These are phyloP conservation scores for Sapajus apella DNA, from an alignment of 2,113 vertebrate species.

Conservation along the genomic window DNA sequence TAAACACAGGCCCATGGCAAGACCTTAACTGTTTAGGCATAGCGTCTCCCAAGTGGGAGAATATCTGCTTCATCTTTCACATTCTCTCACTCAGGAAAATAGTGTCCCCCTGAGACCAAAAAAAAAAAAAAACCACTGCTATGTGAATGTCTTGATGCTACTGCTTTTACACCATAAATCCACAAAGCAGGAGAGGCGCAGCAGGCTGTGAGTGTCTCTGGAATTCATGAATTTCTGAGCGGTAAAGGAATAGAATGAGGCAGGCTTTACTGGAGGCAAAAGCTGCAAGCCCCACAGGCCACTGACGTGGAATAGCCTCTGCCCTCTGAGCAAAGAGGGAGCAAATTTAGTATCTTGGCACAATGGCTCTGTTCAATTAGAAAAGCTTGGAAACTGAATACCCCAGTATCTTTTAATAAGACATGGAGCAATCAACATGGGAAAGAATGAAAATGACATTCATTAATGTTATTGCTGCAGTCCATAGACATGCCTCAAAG, in stretches of 20 bases:
- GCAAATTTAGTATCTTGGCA: background rate
- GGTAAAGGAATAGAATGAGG: background rate
- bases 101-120: background rate
- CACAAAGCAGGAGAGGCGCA: background rate
- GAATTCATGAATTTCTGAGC: background rate
- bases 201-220: background rate
- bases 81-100: background rate
- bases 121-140: no score
- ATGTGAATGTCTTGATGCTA: background rate
- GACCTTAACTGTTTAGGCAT: background rate
- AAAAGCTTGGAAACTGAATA: slow-evolving; percentile 7
- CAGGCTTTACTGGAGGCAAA: background rate
- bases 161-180: background rate
- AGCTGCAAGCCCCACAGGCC: background rate
- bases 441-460: background rate
- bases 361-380: background rate
- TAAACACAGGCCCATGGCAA: background rate
- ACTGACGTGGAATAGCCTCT: background rate
- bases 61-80: background rate
- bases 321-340: background rate
- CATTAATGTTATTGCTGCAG: no score
- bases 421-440: background rate
- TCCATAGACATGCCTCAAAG: background rate
- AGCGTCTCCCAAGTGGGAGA: background rate
- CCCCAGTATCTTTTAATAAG: background rate